Percentiles rank a stretch among this genome's conserved stretches.
These are phyloP conservation scores for Corythornis cristatus DNA, from an alignment of 2,113 vertebrate species.

Conservation along the genomic window DNA sequence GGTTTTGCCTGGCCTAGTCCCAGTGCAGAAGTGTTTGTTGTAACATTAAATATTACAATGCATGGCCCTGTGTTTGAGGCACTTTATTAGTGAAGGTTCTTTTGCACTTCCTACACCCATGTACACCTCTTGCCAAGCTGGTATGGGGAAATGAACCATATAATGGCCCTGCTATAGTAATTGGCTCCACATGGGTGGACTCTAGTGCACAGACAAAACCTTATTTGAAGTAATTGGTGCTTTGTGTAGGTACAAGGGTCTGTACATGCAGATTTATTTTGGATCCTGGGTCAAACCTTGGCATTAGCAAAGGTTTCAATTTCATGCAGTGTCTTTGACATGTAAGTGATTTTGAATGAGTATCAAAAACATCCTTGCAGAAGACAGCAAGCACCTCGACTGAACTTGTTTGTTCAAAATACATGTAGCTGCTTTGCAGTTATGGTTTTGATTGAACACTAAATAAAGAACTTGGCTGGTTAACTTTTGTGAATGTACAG, in stretches of 20 bases:
- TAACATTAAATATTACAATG: constrained; percentile 15
- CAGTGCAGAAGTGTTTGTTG: background rate
- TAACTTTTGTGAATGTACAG: background rate
- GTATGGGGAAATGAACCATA: constrained; percentile 71
- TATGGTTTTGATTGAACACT: background rate
- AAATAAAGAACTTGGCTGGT: background rate
- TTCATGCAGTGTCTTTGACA: constrained; percentile 63
- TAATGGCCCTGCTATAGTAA: constrained; percentile 67
- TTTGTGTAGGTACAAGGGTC: constrained; percentile 69
- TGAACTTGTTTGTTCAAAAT: constrained; percentile 10
- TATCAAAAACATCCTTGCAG: constrained; percentile 41
- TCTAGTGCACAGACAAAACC: constrained; percentile 54
- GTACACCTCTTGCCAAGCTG: constrained; percentile 65
- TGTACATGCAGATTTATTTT: constrained; percentile 65
- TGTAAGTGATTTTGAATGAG: constrained; percentile 60
- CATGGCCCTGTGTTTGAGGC: background rate
- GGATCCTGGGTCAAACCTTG: constrained; percentile 64
- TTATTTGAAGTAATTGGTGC: constrained; percentile 72
- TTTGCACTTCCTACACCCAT: constrained; percentile 54
- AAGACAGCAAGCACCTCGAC: background rate
- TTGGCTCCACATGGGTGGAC: constrained; percentile 71
- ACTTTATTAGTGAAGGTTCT: constrained; percentile 38
- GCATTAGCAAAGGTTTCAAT: constrained; percentile 63
- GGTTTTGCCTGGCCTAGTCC: background rate
- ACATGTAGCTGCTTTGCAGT: background rate